Percentiles rank a stretch among this genome's conserved stretches.
phyloP scores from a whole-genome alignment of 1,140 invertebrate species.

The Lithobius niger region DNA sequence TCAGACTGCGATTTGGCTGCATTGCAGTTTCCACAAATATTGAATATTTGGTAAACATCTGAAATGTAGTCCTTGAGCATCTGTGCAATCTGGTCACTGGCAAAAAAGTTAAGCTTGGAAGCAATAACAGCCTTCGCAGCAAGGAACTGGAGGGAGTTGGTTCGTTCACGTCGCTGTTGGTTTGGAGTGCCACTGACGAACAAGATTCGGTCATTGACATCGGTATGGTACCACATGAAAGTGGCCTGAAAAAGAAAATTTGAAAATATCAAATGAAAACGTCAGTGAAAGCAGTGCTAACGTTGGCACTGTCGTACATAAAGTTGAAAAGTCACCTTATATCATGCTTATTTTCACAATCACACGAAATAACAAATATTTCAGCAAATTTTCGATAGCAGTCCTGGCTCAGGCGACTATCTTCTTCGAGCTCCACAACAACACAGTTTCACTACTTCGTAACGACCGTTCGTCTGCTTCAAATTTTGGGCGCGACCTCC shows the following conservation, averaged over 20 bases:
- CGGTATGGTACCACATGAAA: constrained; percentile 41
- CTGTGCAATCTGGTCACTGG: constrained; percentile 23
- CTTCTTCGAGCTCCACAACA: too few species aligned
- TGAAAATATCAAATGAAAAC: too few species aligned
- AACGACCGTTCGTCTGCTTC: too few species aligned
- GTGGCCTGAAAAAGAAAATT: constrained; percentile 26
- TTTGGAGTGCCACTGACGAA: constrained; percentile 14
- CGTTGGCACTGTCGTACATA: too few species aligned
- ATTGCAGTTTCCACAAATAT: constrained; percentile 33
- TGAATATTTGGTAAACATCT: constrained; percentile 32
- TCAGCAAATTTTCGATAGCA: too few species aligned
- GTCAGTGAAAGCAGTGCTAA: too few species aligned
- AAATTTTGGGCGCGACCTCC: too few species aligned
- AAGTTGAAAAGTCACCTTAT: too few species aligned
- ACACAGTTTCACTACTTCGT: too few species aligned
- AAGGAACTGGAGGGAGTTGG: constrained; percentile 28
- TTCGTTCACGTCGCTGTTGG: constrained; percentile 14
- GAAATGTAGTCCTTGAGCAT: constrained; percentile 34
- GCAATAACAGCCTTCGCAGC: constrained; percentile 33
- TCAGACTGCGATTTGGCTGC: constrained; percentile 24
- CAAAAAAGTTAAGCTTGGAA: constrained; percentile 32
- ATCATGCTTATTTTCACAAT: too few species aligned
- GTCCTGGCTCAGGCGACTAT: too few species aligned
- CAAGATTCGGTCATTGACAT: constrained; percentile 35
- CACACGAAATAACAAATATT: too few species aligned